These are phyloP conservation scores for Stegodyphus mimosarum DNA, from an alignment of 1,140 invertebrate species.

Conservation along the genomic window DNA sequence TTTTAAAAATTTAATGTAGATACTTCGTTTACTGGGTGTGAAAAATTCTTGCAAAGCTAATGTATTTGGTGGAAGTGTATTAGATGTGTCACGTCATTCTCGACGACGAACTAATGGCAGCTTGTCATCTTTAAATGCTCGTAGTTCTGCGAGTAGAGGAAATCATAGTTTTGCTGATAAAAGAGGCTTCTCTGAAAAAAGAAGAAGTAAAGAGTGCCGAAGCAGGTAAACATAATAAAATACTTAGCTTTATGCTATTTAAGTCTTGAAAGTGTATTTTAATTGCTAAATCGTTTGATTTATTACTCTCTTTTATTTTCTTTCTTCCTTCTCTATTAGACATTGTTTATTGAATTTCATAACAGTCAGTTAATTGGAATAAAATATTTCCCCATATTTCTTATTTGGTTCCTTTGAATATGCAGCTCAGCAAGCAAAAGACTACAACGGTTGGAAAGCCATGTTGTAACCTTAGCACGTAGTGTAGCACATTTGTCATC, in stretches of 20 bases:
- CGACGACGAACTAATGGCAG: slow-evolving; percentile 75
- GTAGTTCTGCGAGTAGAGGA: slow-evolving; percentile 51
- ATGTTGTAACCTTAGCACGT: slow-evolving; percentile 89
- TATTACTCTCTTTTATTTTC: background rate
- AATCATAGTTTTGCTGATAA: slow-evolving; percentile 55
- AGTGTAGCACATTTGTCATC: slow-evolving; percentile 93
- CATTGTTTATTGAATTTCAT: too few relatives aligned
- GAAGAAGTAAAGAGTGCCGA: slow-evolving; percentile 38
- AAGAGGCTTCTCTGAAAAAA: slow-evolving; percentile 48
- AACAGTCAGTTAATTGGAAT: background rate
- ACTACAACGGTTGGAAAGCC: slow-evolving; percentile 89
- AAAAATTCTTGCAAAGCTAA: slow-evolving; percentile 69
- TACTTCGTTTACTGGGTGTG: slow-evolving; percentile 82
- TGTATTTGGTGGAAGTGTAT: slow-evolving; percentile 47
- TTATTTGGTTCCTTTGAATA: slow-evolving; percentile 64
- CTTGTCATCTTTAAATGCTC: slow-evolving; percentile 77
- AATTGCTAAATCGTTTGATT: background rate
- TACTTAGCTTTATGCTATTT: too few relatives aligned
- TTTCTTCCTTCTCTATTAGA: too few relatives aligned
- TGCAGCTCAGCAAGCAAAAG: slow-evolving; percentile 86
- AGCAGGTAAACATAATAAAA: slow-evolving; percentile 12
- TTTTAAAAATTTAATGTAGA: slow-evolving; percentile 68
- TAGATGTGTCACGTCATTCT: slow-evolving; percentile 59
- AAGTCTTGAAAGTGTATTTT: background rate
- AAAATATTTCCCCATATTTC: background rate